These are phyloP conservation scores for Octonoba sinensis DNA, from an alignment of 2,888 invertebrate genomes.

Conservation along the genomic window DNA sequence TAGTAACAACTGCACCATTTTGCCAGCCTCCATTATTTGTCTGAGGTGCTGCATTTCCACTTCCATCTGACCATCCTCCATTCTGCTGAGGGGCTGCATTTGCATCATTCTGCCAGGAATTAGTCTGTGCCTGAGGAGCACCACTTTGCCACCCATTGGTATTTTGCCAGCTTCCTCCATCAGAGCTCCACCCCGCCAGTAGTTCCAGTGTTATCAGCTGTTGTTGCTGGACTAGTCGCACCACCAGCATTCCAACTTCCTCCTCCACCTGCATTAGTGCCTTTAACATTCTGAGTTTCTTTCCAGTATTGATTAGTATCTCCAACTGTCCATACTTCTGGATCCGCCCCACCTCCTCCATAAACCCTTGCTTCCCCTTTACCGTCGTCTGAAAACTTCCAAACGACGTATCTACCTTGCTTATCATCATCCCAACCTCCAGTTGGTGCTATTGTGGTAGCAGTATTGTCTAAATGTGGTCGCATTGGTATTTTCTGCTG, in stretches of 20 bases:
- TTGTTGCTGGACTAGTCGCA: not conserved
- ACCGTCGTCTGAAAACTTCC: constrained; percentile 56
- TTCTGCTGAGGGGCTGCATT: constrained; percentile 18
- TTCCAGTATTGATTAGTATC: constrained; percentile 51
- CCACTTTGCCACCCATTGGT: constrained; percentile 42
- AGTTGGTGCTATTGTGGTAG: constrained; percentile 20
- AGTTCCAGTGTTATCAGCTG: not conserved
- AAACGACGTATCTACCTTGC: constrained; percentile 49
- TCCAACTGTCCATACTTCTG: constrained; percentile 54
- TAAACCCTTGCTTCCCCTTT: constrained; percentile 55
- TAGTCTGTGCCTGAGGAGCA: constrained; percentile 11
- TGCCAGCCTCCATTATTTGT: not conserved
- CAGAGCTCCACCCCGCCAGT: constrained; percentile 20
- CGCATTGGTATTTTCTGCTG: constrained; percentile 1
- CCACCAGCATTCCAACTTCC: not conserved
- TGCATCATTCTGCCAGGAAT: constrained; percentile 15
- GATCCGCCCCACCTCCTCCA: constrained; percentile 42
- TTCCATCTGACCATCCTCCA: constrained; percentile 19
- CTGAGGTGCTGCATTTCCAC: constrained; percentile 9
- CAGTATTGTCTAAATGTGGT: constrained; percentile 10
- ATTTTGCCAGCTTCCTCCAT: constrained; percentile 29
- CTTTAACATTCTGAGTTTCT: constrained; percentile 31
- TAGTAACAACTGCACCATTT: constrained; percentile 8
- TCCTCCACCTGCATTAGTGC: constrained; percentile 20
- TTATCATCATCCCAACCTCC: constrained; percentile 54